A percentile compares a stretch with the other conserved stretches of the same genome.
Evolutionary conservation across 2,888 invertebrate species (phyloP).

Genomic region (Altica lythri): DNA sequence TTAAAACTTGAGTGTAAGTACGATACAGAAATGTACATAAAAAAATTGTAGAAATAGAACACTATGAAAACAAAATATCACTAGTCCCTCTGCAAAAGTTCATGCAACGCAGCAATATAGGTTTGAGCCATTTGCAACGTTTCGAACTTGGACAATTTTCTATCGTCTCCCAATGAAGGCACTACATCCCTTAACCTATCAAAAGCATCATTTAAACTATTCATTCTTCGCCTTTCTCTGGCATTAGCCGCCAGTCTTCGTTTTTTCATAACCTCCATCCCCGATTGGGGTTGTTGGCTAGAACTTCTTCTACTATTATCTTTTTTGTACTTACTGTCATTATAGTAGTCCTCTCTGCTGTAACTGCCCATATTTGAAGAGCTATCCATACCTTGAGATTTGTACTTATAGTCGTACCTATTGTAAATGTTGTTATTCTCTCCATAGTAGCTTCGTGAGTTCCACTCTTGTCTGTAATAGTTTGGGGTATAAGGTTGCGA

Average conservation of each 20-base stretch:
- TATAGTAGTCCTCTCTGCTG: slow-evolving; percentile 43
- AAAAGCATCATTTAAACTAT: slow-evolving; percentile 74
- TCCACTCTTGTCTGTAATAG: slow-evolving; percentile 47
- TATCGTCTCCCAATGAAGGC: slow-evolving; percentile 70
- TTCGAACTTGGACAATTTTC: slow-evolving; percentile 76
- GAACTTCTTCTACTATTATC: slow-evolving; percentile 25
- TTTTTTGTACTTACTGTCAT: slow-evolving; percentile 37
- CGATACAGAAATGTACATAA: too few relatives aligned
- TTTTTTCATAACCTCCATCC: slow-evolving; percentile 59
- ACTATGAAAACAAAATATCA: slow-evolving; percentile 15
- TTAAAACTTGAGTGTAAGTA: too few relatives aligned
- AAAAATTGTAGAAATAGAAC: too few relatives aligned
- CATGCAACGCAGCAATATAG: slow-evolving; percentile 71
- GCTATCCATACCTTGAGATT: slow-evolving; percentile 37
- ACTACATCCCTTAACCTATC: slow-evolving; percentile 72
- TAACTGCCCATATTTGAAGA: slow-evolving; percentile 37
- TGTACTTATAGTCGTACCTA: slow-evolving; percentile 46
- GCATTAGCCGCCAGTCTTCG: slow-evolving; percentile 74
- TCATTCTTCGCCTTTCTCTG: slow-evolving; percentile 74
- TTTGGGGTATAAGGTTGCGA: slow-evolving; percentile 55
- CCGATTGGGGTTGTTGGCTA: slow-evolving; percentile 39
- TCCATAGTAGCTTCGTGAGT: slow-evolving; percentile 51
- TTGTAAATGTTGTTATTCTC: slow-evolving; percentile 53
- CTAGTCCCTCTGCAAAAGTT: slow-evolving; percentile 61
- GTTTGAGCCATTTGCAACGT: slow-evolving; percentile 80